Percentiles rank a stretch among this genome's conserved stretches.
Evolutionary conservation across 53 echinoderm and acorn worm genomes (phyloP).

Genomic region (Temnopleurus reevesii): DNA sequence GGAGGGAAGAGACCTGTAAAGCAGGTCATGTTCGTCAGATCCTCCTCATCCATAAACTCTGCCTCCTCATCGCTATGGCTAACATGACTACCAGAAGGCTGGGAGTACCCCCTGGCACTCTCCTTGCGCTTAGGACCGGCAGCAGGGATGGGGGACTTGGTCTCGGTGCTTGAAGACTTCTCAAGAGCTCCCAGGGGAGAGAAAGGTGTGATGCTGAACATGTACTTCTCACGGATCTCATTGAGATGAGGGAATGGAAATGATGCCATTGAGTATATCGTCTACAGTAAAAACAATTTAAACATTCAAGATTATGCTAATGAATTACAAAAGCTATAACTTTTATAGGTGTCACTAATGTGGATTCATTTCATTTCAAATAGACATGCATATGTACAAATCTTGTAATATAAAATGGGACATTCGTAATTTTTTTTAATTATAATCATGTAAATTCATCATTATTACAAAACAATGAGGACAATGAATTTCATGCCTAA

Average conservation of each 20-base stretch:
- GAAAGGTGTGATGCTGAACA: constrained; percentile 99
- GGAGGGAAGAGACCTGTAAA: constrained; percentile 91
- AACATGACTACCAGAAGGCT: constrained; percentile 60
- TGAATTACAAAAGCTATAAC: too few relatives aligned
- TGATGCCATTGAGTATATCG: constrained; percentile 89
- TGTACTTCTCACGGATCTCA: constrained; percentile 99
- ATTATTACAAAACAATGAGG: too few relatives aligned
- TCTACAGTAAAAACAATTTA: constrained; percentile 53
- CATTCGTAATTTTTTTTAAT: too few relatives aligned
- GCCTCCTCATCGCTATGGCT: constrained; percentile 92
- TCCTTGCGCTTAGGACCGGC: constrained; percentile 53
- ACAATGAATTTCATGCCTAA: too few relatives aligned
- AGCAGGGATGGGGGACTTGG: constrained; percentile 19
- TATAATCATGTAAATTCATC: too few relatives aligned
- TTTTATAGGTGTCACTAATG: too few relatives aligned
- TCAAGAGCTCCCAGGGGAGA: constrained; percentile 80
- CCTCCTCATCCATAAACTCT: constrained; percentile 78
- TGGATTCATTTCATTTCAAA: too few relatives aligned
- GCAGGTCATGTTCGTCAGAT: constrained; percentile 79
- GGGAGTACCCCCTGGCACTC: constrained; percentile 53
- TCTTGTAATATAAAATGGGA: too few relatives aligned
- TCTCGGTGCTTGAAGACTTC: constrained; percentile 67
- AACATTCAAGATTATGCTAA: not conserved
- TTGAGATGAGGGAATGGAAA: constrained; percentile 98
- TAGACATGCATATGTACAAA: too few relatives aligned